These are phyloP conservation scores for Griposia aprilina DNA, from an alignment of 2,888 invertebrate genomes.

Conservation along the genomic window DNA sequence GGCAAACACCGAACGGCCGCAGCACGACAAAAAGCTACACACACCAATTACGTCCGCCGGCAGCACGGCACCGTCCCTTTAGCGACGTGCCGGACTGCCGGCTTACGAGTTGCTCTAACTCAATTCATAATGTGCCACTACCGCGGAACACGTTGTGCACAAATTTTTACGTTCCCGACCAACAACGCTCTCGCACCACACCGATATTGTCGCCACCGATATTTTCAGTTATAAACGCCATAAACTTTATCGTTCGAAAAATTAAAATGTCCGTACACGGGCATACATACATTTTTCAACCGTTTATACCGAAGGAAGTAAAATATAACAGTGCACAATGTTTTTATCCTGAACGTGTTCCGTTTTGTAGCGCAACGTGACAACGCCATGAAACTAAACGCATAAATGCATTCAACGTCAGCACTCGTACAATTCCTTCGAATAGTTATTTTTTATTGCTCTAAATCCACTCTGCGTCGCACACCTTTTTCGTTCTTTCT, in stretches of 20 bases:
- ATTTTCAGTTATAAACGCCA: conserved; percentile 63
- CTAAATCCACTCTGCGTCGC: conserved; percentile 75
- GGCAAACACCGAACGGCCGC: conserved; percentile 82
- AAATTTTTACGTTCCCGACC: conserved; percentile 80
- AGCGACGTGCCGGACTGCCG: conserved; percentile 71
- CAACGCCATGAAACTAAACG: conserved; percentile 69
- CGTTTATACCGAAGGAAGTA: conserved; percentile 61
- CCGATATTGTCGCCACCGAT: conserved; percentile 62
- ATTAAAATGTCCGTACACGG: conserved; percentile 60
- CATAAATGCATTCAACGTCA: conserved; percentile 75
- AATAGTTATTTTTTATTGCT: conserved; percentile 79
- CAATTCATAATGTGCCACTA: conserved; percentile 84
- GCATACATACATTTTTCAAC: conserved; percentile 62
- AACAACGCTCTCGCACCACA: conserved; percentile 68
- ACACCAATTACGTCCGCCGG: conserved; percentile 85
- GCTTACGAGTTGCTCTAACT: conserved; percentile 84
- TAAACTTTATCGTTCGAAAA: conserved; percentile 64
- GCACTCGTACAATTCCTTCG: conserved; percentile 76
- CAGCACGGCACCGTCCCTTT: conserved; percentile 77
- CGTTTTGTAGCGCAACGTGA: conserved; percentile 63
- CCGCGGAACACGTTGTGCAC: conserved; percentile 72
- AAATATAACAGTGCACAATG: conserved; percentile 58
- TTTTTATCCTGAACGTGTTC: conserved; percentile 62
- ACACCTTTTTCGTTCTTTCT: conserved; percentile 73
- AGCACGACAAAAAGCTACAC: conserved; percentile 86